Base-by-base conservation (phyloP, 2,797 vertebrate genomes). In the Semotilus atromaculatus region DNA sequence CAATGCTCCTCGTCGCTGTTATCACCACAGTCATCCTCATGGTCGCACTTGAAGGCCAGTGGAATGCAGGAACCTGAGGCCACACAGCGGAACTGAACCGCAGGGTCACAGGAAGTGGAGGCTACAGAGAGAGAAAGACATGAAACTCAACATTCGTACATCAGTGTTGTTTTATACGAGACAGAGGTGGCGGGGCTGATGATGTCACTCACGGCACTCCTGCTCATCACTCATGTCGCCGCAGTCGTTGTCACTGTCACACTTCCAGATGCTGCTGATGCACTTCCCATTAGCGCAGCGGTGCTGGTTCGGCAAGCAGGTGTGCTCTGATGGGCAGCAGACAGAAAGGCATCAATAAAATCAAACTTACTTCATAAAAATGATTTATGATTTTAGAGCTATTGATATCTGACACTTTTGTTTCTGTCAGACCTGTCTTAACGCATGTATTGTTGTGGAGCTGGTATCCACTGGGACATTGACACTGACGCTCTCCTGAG, bases 241-340 rank as follows among this genome's bases (percentile, higher is more conserved):
- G 0, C 98, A 99, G 95, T 99, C 98, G 0, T 99, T 97, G 92
- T 99, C 97, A 0, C 96, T 97, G 92, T 99, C 98, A 3, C 98
- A 99, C 90, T 97, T 97, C 98, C 98, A 99, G 88, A 99, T 98
- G 94, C 96, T 97, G 94, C 96, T 99, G 92, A 99, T 98, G 92
- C 98, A 99, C 89, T 97, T 97, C 40, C 98, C 98, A 0, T 99
- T 99, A 87, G 95, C 96, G 91, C 98, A 99, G 90, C 95, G 95
- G 90, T 99, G 98, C 94, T 99, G 98, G 93, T 96, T 98, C 0
- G 96, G 96, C 91, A 97, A 94, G 86, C 98, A 99, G 78, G 96
- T 96, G 94, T 95, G 96, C 87, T 96, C 98, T 99, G 91, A 87
- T 45, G 8, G 2, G 16, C 31, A 62, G n/a, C 60, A 31, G 26